Percentiles rank a stretch among this genome's conserved stretches.
phyloP scores from a whole-genome alignment of 2,113 vertebrate genomes.

The Sciurus niger region DNA sequence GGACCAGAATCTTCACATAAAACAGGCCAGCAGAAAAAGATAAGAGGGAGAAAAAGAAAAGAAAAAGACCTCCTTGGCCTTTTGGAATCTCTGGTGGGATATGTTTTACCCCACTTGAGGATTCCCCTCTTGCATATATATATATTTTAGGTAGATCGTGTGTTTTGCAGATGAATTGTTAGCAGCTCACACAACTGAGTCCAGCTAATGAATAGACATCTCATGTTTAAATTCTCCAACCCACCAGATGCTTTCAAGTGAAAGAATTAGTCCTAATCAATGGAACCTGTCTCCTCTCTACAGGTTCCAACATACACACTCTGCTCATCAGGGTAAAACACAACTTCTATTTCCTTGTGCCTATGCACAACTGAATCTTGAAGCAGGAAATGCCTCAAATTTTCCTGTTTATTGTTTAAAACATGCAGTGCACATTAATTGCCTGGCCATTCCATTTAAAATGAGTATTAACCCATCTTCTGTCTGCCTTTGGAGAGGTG shows the following conservation, averaged over 20 bases:
- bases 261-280: constrained; percentile 32
- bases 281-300: background rate
- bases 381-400: background rate
- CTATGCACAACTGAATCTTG: background rate
- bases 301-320: background rate
- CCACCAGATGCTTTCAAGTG: constrained; percentile 61
- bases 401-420: constrained; percentile 68
- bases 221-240: constrained; percentile 58
- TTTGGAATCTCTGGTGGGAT: constrained; percentile 48
- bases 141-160: constrained; percentile 5
- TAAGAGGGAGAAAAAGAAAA: constrained; percentile 37
- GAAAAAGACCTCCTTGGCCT: background rate
- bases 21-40: constrained; percentile 60
- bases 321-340: background rate
- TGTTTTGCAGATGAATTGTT: constrained; percentile 70
- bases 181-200: background rate
- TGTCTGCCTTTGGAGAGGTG: constrained; percentile 39
- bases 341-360: background rate
- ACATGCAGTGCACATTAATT: background rate
- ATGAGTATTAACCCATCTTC: constrained; percentile 14
- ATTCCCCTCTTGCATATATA: constrained; percentile 11
- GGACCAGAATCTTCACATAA: constrained; percentile 38
- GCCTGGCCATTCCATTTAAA: constrained; percentile 53
- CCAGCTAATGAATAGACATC: constrained; percentile 40
- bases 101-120: constrained; percentile 12